These are phyloP conservation scores for Xylocopa sonorina DNA, from an alignment of 1,140 invertebrate genomes.

Conservation along the genomic window DNA sequence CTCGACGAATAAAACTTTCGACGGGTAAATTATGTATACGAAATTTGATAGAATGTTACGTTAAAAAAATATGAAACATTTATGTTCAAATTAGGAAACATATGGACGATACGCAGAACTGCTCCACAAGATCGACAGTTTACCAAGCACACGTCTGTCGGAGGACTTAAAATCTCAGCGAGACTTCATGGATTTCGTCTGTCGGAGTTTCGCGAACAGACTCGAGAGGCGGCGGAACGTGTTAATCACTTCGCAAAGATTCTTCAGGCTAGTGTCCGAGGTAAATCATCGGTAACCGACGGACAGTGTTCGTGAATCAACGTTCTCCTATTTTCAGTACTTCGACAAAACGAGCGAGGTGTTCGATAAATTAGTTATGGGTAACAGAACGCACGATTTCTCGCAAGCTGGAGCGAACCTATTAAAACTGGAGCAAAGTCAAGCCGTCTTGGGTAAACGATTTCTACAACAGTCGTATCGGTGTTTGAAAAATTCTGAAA, in stretches of 20 bases:
- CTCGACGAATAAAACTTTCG: too few species aligned
- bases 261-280: conserved; percentile 89
- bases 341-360: conserved; percentile 86
- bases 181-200: conserved; percentile 92
- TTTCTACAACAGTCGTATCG: neutral
- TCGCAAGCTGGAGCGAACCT: conserved; percentile 82
- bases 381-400: conserved; percentile 82
- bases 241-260: conserved; percentile 89
- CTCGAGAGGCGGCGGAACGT: conserved; percentile 88
- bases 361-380: conserved; percentile 86
- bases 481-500: too few species aligned
- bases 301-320: neutral
- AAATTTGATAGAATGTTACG: too few species aligned
- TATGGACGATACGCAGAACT: conserved; percentile 90
- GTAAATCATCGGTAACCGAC: conserved; percentile 69
- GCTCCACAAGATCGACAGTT: conserved; percentile 85
- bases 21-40: too few species aligned
- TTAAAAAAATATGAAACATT: too few species aligned
- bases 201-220: conserved; percentile 89
- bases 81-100: conserved; percentile 82
- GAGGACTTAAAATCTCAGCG: conserved; percentile 86
- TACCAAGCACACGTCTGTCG: conserved; percentile 82
- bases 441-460: conserved; percentile 71
- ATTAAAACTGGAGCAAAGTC: conserved; percentile 83
- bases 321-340: conserved; percentile 78